Percentiles rank a stretch among this genome's conserved stretches.
These are phyloP conservation scores for Matsumurasca onukii DNA, from an alignment of 1,140 invertebrate species.

Conservation along the genomic window DNA sequence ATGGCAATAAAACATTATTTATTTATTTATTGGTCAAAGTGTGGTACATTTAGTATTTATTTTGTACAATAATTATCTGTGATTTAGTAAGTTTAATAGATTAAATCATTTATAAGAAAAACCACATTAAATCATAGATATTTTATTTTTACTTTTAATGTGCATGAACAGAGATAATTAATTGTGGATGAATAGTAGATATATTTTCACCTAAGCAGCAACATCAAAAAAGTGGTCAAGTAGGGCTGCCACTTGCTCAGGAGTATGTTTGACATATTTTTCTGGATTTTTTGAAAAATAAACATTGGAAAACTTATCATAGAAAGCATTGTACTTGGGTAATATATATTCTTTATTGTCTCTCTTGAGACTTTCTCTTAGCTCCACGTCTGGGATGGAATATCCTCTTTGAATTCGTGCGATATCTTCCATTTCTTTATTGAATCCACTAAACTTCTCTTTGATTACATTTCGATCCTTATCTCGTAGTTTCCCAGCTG, in stretches of 20 bases:
- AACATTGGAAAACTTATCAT: slow-evolving; percentile 66
- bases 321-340: slow-evolving; percentile 79
- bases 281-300: slow-evolving; percentile 91
- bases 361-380: slow-evolving; percentile 77
- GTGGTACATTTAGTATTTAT: too few species aligned
- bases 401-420: slow-evolving; percentile 83
- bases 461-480: slow-evolving; percentile 90
- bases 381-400: slow-evolving; percentile 88
- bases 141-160: too few species aligned
- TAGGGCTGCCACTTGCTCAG: slow-evolving; percentile 74
- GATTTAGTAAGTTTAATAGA: too few species aligned
- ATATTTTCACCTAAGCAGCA: too few species aligned
- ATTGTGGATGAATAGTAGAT: too few species aligned
- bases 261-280: slow-evolving; percentile 93
- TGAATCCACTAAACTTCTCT: slow-evolving; percentile 91
- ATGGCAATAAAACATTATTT: too few species aligned
- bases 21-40: too few species aligned
- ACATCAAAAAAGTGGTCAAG: slow-evolving; percentile 88
- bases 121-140: too few species aligned
- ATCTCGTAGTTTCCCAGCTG: slow-evolving; percentile 75
- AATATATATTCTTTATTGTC: slow-evolving; percentile 85
- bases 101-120: too few species aligned
- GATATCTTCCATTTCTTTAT: slow-evolving; percentile 93
- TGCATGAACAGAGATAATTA: too few species aligned
- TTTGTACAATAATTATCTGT: too few species aligned